phyloP scores from a whole-genome alignment of 2,888 invertebrate genomes.

The Eilema griseolum region DNA sequence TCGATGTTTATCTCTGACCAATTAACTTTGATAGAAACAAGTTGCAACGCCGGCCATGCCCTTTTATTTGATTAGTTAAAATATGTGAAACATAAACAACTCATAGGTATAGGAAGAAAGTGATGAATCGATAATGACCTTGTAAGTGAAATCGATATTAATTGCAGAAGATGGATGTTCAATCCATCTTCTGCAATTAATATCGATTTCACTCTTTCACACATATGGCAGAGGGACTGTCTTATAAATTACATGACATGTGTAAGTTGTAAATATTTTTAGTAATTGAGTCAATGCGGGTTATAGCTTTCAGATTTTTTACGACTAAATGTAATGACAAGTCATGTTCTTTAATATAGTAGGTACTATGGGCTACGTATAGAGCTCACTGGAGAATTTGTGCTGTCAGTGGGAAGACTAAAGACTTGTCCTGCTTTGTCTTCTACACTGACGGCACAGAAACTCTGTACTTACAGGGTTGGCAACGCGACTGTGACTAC shows the following conservation, averaged over 20 bases:
- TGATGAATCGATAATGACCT: slow-evolving; percentile 52
- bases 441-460: too few species aligned
- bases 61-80: slow-evolving; percentile 19
- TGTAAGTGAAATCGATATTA: slow-evolving; percentile 62
- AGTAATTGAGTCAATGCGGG: not conserved
- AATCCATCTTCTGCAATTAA: slow-evolving; percentile 48
- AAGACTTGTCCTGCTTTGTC: too few species aligned
- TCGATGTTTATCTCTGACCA: not conserved
- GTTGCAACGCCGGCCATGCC: not conserved
- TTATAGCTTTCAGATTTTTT: not conserved
- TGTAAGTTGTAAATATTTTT: slow-evolving; percentile 5
- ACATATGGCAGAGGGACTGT: slow-evolving; percentile 18
- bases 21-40: not conserved
- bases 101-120: slow-evolving; percentile 52
- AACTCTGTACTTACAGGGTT: too few species aligned
- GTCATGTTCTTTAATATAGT: too few species aligned
- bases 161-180: slow-evolving; percentile 41
- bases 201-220: slow-evolving; percentile 62
- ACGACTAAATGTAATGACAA: too few species aligned
- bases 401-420: too few species aligned
- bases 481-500: too few species aligned
- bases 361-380: too few species aligned
- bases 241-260: slow-evolving; percentile 30
- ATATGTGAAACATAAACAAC: slow-evolving; percentile 40
- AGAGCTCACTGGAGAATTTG: too few species aligned